Evolutionary conservation across 1,140 invertebrate species (phyloP).

Genomic region (Frieseomelitta varia): DNA sequence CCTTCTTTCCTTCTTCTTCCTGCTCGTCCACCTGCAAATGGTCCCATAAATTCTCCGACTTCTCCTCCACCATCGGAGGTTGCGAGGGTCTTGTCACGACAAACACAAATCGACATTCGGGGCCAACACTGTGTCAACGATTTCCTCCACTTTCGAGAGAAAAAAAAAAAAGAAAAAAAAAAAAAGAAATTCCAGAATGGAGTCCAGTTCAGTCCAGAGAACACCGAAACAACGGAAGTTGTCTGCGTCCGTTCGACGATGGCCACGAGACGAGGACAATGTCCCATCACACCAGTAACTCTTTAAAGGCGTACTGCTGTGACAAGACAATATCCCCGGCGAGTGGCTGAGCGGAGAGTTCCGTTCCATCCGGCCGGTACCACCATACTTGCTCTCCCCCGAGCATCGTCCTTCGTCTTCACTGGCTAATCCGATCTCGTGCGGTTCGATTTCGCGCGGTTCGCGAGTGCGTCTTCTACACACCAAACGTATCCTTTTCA

Average conservation of each 20-base stretch:
- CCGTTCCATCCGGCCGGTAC: too few relatives aligned
- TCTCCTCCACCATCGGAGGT: neutral
- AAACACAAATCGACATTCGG: neutral
- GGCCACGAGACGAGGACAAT: slow-evolving; percentile 85
- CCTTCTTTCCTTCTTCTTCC: neutral
- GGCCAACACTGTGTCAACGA: neutral
- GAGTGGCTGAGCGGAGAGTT: slow-evolving; percentile 4
- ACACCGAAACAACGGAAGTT: neutral
- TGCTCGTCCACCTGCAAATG: neutral
- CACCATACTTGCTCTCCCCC: too few relatives aligned
- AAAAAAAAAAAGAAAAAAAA: too few relatives aligned
- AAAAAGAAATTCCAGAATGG: too few relatives aligned
- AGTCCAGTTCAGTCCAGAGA: neutral
- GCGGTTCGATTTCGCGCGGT: too few relatives aligned
- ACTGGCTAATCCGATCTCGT: too few relatives aligned
- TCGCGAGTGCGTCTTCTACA: too few relatives aligned
- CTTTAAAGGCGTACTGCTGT: slow-evolving; percentile 91
- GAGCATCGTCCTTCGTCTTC: too few relatives aligned
- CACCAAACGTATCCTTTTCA: too few relatives aligned
- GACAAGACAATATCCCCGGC: slow-evolving; percentile 95
- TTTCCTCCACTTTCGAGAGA: neutral
- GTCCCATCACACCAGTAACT: slow-evolving; percentile 94
- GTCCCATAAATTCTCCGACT: neutral
- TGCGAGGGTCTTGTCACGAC: neutral
- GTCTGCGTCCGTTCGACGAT: slow-evolving; percentile 45